Percentiles rank a stretch among this genome's conserved stretches.
Conservation (phyloP, 2,888 invertebrate genomes). For the Deladenus siricidicola region DNA sequence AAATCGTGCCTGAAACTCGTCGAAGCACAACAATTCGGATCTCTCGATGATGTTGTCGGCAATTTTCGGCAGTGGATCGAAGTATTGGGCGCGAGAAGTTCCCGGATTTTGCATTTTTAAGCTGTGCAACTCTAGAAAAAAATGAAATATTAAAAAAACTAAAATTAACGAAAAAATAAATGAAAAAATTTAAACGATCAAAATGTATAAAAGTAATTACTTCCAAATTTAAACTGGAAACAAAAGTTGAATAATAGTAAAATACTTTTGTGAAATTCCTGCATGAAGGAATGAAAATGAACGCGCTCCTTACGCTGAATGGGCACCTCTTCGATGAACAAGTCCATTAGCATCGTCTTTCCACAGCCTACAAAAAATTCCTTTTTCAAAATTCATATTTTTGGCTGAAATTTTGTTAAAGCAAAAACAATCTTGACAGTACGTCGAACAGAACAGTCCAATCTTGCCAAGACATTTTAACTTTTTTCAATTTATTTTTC, state of each 20-base stretch:
- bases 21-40: constrained; percentile 46
- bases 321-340: constrained; percentile 76
- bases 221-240: too few species aligned
- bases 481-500: too few species aligned
- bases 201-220: not conserved
- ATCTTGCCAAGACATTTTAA: too few species aligned
- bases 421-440: too few species aligned
- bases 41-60: constrained; percentile 75
- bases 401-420: too few species aligned
- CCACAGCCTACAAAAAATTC: too few species aligned
- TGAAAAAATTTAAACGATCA: too few species aligned
- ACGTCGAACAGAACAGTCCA: too few species aligned
- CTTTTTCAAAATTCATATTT: too few species aligned
- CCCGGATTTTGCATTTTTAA: constrained; percentile 23
- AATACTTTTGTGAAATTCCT: constrained; percentile 72
- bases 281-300: constrained; percentile 96
- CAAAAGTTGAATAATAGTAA: too few species aligned
- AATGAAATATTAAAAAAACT: constrained; percentile 68
- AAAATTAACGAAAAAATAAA: too few species aligned
- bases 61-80: constrained; percentile 86
- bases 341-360: constrained; percentile 97
- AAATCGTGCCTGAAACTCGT: constrained; percentile 57
- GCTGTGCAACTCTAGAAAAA: constrained; percentile 56
- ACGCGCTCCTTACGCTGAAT: constrained; percentile 63
- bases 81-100: constrained; percentile 18